Base-by-base conservation (phyloP, 1,140 invertebrate species). In the Steinernema khuongi region DNA sequence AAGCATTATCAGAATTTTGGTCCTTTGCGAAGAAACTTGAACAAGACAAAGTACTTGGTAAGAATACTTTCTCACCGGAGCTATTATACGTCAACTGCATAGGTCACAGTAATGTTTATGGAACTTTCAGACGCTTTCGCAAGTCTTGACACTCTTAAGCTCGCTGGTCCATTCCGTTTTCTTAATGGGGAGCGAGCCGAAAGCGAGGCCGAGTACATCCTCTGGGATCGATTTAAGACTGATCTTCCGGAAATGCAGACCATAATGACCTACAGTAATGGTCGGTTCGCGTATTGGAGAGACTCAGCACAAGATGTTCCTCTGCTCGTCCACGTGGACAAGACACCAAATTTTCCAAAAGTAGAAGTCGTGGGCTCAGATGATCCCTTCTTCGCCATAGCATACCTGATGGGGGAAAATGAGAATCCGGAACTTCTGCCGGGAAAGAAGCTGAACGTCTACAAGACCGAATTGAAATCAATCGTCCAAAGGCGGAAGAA, bases 241-340 rank as follows among this genome's bases (percentile, higher is more conserved):
- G 74, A 76, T 71, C 69, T 76, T 2, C 74, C 74, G 2, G 74
- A 76, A 60, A 76, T 76, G 74, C 73, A 76, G 43, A 76, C 74
- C 28, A 28, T 76, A 18, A 17, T 50, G n/a, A 70, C 76, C 29
- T 66, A 77, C 26, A 1, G 50, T 2, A 36, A 33, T 19, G 74
- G 74, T n/a, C 74, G 66, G 31, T 76, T 76, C 60, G 75, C 74
- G 29, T 76, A 43, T 26, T 76, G 74, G 74, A 33, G 74, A 19
- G 72, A 76, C 19, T 19, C 18, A 1, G 33, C 41, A 7, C 14
- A 60, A 2, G 50, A 60, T 26, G 7, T 7, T 4, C 50, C 50
- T 7, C 14, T 60, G 14, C 22, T 60, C 4, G 50, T 60, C 2
- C 50, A 60, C 19, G 50, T 60, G 50, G 50, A 60, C 11, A 14